phyloP scores from a whole-genome alignment of 2,888 invertebrate species.

The Callinectes sapidus region DNA sequence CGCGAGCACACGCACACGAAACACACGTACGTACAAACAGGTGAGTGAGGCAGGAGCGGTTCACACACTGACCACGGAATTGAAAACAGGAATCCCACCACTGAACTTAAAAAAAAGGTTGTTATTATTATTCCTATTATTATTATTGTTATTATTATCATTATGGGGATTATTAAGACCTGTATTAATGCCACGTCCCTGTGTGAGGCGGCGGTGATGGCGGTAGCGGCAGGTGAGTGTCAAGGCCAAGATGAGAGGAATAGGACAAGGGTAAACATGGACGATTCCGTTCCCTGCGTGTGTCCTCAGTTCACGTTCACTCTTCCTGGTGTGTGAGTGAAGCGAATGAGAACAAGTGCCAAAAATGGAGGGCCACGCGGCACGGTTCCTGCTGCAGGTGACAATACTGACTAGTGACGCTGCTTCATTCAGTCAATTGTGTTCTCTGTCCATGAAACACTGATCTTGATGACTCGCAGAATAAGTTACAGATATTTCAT shows the following conservation, averaged over 20 bases:
- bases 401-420: neutral
- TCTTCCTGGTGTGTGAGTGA: too few species aligned
- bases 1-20: slow-evolving; percentile 14
- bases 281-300: neutral
- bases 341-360: too few species aligned
- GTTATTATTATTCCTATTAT: too few species aligned
- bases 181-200: neutral
- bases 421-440: neutral
- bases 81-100: neutral
- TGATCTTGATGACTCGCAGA: neutral
- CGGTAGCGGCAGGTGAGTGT: neutral
- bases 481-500: neutral
- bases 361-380: too few species aligned
- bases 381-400: too few species aligned
- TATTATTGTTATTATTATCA: too few species aligned
- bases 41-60: neutral
- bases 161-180: neutral
- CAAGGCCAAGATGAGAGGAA: neutral
- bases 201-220: neutral
- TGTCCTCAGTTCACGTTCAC: too few species aligned
- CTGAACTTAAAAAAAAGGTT: too few species aligned
- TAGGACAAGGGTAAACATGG: neutral
- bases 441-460: neutral
- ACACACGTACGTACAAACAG: slow-evolving; percentile 29
- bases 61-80: neutral